Evolutionary conservation across 2,797 vertebrate genomes (phyloP).

Genomic region (Chaetophractus vellerosus): DNA sequence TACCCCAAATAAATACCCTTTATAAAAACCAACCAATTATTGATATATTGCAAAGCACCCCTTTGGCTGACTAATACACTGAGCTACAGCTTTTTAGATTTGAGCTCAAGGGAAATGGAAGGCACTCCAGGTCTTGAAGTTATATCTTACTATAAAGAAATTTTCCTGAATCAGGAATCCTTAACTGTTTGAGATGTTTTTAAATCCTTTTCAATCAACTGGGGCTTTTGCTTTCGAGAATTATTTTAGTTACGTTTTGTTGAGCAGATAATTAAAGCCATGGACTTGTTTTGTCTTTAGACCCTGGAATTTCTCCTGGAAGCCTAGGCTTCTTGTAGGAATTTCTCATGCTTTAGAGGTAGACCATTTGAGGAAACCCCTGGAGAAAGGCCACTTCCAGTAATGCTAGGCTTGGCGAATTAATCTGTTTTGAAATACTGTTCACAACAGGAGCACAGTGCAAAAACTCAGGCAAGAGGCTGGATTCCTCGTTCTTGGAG

Average conservation of each 20-base stretch:
- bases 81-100: no score
- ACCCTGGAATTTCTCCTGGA: neutral
- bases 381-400: constrained; percentile 42
- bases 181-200: neutral
- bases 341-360: constrained; percentile 1
- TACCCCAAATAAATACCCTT: no score
- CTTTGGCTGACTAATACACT: no score
- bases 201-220: constrained; percentile 43
- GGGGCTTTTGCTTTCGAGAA: constrained; percentile 21
- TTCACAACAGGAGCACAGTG: neutral
- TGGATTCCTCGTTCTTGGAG: constrained; percentile 2
- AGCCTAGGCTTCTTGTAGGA: neutral
- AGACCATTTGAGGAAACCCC: neutral
- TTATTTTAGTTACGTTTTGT: constrained; percentile 11
- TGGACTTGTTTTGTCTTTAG: neutral
- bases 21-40: no score
- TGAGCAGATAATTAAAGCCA: constrained; percentile 5
- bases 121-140: constrained; percentile 20
- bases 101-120: constrained; percentile 26
- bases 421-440: constrained; percentile 11
- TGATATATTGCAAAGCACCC: no score
- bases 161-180: constrained; percentile 20
- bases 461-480: constrained; percentile 29
- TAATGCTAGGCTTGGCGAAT: constrained; percentile 27
- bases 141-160: constrained; percentile 42